A percentile compares a stretch with the other conserved stretches of the same genome.
phyloP scores from a whole-genome alignment of 2,888 invertebrate species.

The Branchellion lobata region DNA sequence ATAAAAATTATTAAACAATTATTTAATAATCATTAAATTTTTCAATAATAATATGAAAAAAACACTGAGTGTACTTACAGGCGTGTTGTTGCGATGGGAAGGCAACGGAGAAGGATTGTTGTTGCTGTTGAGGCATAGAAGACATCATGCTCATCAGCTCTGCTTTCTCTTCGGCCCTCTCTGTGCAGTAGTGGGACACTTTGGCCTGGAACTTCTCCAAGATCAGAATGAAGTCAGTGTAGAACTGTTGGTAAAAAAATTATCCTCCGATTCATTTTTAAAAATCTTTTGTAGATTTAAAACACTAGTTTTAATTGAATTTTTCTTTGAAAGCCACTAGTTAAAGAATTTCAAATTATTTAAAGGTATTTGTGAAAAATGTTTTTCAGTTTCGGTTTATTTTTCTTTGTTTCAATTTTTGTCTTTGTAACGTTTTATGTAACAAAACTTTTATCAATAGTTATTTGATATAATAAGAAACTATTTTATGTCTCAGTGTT shows the following conservation, averaged over 20 bases:
- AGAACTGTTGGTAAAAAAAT: background rate
- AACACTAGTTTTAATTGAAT: background rate
- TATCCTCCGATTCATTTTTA: no score
- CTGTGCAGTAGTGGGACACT: constrained; percentile 15
- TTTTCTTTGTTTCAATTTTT: no score
- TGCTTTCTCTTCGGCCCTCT: constrained; percentile 27
- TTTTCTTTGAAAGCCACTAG: background rate
- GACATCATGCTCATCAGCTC: constrained; percentile 27
- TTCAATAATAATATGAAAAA: no score
- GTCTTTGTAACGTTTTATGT: no score
- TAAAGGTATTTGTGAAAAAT: no score
- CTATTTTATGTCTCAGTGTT: no score
- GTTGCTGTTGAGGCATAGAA: constrained; percentile 9
- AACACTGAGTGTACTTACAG: constrained; percentile 15
- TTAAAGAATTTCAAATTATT: background rate
- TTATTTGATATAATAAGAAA: no score
- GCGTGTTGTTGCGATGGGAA: background rate
- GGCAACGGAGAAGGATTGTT: background rate
- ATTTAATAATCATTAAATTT: no score
- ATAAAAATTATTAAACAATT: no score
- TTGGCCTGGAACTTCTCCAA: constrained; percentile 27
- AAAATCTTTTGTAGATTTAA: background rate
- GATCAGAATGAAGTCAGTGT: constrained; percentile 32
- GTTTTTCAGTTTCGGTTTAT: no score
- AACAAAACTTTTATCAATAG: no score